Evolutionary conservation across 2,888 invertebrate genomes (phyloP).

Genomic region (Agrochola circellaris): DNA sequence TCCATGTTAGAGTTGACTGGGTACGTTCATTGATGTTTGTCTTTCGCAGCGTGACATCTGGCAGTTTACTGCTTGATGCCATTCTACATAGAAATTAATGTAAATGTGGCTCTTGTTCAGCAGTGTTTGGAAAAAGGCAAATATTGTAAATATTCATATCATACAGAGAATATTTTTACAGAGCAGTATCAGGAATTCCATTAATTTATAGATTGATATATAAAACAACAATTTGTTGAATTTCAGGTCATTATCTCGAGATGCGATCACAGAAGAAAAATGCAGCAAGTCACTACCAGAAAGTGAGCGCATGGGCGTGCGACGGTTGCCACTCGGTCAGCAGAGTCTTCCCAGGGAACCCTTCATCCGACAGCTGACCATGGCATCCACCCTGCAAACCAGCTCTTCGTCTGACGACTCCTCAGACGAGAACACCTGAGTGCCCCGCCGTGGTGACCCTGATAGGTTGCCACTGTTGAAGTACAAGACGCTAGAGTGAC

Average conservation of each 20-base stretch:
- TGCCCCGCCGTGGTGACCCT: slow-evolving; percentile 87
- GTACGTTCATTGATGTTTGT: slow-evolving; percentile 86
- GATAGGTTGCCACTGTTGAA: slow-evolving; percentile 89
- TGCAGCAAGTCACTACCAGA: slow-evolving; percentile 92
- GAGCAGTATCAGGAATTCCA: too few species aligned
- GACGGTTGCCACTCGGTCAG: slow-evolving; percentile 90
- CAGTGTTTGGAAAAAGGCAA: neutral
- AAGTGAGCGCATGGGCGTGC: slow-evolving; percentile 89
- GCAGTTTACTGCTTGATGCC: neutral
- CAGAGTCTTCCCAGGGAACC: slow-evolving; percentile 91
- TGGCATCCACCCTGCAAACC: slow-evolving; percentile 92
- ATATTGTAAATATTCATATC: too few species aligned
- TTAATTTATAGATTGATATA: too few species aligned
- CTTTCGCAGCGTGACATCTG: neutral
- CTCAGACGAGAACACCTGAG: slow-evolving; percentile 89
- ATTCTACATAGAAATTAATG: neutral
- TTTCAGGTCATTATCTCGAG: slow-evolving; percentile 91
- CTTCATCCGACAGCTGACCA: slow-evolving; percentile 91
- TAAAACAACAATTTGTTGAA: slow-evolving; percentile 1
- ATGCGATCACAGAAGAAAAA: slow-evolving; percentile 94
- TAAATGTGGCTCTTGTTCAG: too few species aligned
- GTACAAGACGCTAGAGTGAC: slow-evolving; percentile 85
- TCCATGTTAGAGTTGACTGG: slow-evolving; percentile 96
- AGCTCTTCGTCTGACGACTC: slow-evolving; percentile 91
- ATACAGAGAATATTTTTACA: neutral